Evolutionary conservation across 2,113 vertebrate species (phyloP), one percentile per base, ranked within the genome.

Genomic region (Toxotes jaculatrix): DNA sequence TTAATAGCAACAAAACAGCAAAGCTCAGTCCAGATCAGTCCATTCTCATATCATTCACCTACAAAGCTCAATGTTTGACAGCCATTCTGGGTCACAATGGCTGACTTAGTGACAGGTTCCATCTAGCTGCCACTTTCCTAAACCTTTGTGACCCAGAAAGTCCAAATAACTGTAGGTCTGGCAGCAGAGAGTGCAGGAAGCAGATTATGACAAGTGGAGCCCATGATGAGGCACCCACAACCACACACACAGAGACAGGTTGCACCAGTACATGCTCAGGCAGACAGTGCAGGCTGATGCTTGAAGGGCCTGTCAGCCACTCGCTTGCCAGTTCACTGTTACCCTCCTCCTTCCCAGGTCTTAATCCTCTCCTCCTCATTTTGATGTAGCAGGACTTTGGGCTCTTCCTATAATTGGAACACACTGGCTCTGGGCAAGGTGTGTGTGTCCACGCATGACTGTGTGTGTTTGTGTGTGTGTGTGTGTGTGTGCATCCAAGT

Each of bases 341-440:
- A 79, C 78, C 65, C 79, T 88, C 76, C 65, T 77, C 66, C 66
- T 78, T 83, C 76, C 51, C 73, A 40, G 68, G 71, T 87, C 81
- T 79, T 91, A 90, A 91, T 92, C 87, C 84, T 87, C 75, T 89
- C 73, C 82, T 81, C 65, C 69, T 84, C 77, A 82, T 89, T 90
- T 85, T 85, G 87, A 83, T 83, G 84, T 80, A 82, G 82, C 87
- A 86, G 81, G 86, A 88, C 83, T 87, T 87, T 85, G 64, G 80
- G 67, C 59, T 86, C 32, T 62, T 86, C 57, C 82, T 90, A 77
- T 91, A 92, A 92, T 89, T 89, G 88, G 83, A 77, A 72, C 47
- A 67, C 61, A 57, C 68, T 42, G 77, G 74, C 87, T 87, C 49
- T 79, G 56, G 84, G 84, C 82, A 85, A 86, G 62, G 75, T 87